Evolutionary conservation across 1,140 invertebrate genomes (phyloP).

Genomic region (Orussus abietinus): DNA sequence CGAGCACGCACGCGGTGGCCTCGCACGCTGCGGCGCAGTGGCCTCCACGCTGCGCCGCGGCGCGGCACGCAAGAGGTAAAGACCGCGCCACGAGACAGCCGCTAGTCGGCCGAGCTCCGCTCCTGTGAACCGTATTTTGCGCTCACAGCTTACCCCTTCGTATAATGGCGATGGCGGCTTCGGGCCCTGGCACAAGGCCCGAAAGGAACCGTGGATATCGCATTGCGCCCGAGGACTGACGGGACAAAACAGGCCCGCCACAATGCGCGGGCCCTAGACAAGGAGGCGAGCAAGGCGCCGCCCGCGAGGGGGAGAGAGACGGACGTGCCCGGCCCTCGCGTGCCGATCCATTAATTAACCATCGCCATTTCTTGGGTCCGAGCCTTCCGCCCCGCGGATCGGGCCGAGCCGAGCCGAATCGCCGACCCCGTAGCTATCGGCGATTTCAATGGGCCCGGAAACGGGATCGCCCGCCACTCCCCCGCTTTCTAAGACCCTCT

Average conservation of each 20-base stretch:
- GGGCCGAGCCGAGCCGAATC: no score
- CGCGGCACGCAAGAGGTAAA: no score
- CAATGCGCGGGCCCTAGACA: conserved; percentile 32
- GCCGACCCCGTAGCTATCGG: no score
- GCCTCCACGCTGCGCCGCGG: no score
- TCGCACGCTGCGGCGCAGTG: no score
- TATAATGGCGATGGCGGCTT: conserved; percentile 37
- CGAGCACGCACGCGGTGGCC: conserved; percentile 15
- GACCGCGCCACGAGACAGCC: no score
- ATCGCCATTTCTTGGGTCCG: conserved; percentile 33
- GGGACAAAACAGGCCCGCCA: conserved; percentile 48
- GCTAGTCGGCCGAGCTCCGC: no score
- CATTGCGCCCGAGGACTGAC: conserved; percentile 50
- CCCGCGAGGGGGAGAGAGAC: conserved; percentile 21
- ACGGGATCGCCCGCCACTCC: no score
- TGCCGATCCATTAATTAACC: conserved; percentile 50
- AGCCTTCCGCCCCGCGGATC: no score
- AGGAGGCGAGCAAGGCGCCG: neutral
- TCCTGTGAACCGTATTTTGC: conserved; percentile 14
- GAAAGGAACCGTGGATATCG: conserved; percentile 50
- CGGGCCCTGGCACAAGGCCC: conserved; percentile 29
- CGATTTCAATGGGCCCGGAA: no score
- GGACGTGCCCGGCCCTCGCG: conserved; percentile 25
- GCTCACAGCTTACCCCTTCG: neutral
- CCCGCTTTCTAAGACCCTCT: neutral